Conservation (phyloP, 2,797 vertebrate genomes). For the Acanthurus leucopareius region DNA sequence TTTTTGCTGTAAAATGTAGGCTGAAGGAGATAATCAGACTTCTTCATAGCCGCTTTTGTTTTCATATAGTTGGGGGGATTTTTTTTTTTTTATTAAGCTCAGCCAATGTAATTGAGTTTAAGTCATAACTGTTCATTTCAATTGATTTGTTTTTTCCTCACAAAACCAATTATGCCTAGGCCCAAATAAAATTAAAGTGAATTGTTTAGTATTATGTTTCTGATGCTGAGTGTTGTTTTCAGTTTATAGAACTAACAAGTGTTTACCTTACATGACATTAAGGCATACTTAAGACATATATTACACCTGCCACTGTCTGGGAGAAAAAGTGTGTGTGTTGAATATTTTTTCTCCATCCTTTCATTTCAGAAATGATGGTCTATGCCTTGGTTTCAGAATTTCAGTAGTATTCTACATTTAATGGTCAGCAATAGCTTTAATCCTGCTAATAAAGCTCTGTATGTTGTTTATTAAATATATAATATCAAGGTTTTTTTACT, state of each 20-base stretch:
- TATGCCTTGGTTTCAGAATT: neutral
- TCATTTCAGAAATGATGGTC: neutral
- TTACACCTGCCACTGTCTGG: neutral
- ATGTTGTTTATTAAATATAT: neutral
- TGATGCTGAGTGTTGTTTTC: constrained; percentile 7
- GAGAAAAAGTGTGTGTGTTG: neutral
- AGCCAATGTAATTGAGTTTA: constrained; percentile 3
- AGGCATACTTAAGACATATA: neutral
- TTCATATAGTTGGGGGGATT: neutral
- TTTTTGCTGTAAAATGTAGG: neutral
- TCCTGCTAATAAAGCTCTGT: neutral
- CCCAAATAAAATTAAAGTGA: neutral
- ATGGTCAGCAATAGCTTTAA: neutral
- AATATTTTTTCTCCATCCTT: neutral
- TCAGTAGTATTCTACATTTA: neutral
- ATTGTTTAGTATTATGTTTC: neutral
- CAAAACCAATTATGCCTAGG: neutral
- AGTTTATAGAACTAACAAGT: neutral
- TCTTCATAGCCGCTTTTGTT: neutral
- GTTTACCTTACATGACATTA: neutral
- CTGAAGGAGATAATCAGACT: neutral
- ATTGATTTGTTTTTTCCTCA: neutral
- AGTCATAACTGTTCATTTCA: neutral
- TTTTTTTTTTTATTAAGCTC: constrained; percentile 10
- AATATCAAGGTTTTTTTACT: neutral